A percentile compares a stretch with the other conserved stretches of the same genome.
Conservation (phyloP, 2,797 vertebrate species). For the Erithacus rubecula region DNA sequence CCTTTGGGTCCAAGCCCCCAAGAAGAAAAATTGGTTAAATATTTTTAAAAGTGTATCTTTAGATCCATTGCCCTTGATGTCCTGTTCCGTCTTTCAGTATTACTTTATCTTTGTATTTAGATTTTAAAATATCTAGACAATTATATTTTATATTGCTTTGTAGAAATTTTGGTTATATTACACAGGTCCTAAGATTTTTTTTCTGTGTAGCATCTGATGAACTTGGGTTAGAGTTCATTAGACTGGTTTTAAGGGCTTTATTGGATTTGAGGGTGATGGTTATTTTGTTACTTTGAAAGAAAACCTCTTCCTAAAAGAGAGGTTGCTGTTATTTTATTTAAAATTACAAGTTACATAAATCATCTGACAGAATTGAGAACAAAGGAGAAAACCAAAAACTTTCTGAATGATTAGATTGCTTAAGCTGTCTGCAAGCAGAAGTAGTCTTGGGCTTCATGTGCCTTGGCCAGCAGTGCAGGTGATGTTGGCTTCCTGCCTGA, state of each 20-base stretch:
- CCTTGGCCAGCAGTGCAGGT: not conserved
- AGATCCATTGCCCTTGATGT: constrained; percentile 4
- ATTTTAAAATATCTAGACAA: constrained; percentile 5
- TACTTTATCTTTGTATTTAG: not conserved
- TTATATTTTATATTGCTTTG: not conserved
- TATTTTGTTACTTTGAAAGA: not conserved
- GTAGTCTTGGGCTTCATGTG: fast-evolving
- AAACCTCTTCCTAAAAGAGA: not conserved
- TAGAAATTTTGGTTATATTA: not conserved
- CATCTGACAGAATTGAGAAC: not conserved
- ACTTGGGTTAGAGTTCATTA: not conserved
- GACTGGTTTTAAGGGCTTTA: not conserved
- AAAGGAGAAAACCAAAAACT: not conserved
- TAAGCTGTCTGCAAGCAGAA: not conserved
- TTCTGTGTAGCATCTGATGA: not conserved
- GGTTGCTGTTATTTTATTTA: not conserved
- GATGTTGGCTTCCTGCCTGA: not conserved
- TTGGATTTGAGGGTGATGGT: not conserved
- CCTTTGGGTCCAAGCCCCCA: not conserved
- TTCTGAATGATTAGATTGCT: not conserved
- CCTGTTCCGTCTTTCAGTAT: not conserved
- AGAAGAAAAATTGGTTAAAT: not conserved
- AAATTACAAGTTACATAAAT: not conserved
- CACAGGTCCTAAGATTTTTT: not conserved
- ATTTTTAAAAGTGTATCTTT: not conserved